Evolutionary conservation across 1,140 invertebrate species (phyloP).

Genomic region (Gerris buenoi): DNA sequence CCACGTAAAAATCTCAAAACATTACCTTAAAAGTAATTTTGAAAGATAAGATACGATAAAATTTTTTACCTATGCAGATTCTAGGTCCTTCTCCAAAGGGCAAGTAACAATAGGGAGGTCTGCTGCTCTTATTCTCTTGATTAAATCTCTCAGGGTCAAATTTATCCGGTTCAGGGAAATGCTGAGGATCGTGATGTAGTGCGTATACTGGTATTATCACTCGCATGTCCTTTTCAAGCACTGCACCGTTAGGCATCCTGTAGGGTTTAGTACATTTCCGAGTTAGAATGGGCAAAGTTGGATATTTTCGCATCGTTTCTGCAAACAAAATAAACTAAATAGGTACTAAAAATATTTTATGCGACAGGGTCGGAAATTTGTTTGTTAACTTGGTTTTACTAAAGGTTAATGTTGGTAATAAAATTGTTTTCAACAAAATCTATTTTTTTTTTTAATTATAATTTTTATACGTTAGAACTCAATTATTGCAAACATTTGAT

Average conservation of each 20-base stretch:
- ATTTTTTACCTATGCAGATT: slow-evolving; percentile 57
- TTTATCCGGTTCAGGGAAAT: slow-evolving; percentile 29
- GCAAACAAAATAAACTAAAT: too few relatives aligned
- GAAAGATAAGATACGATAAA: too few relatives aligned
- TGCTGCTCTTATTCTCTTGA: slow-evolving; percentile 19
- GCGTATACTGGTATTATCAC: slow-evolving; percentile 29
- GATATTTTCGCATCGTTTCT: slow-evolving; percentile 42
- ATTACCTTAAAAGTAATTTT: too few relatives aligned
- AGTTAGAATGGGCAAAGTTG: slow-evolving; percentile 31
- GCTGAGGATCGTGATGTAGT: slow-evolving; percentile 30
- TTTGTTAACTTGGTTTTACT: too few relatives aligned
- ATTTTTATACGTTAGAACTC: too few relatives aligned
- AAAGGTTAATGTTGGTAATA: too few relatives aligned
- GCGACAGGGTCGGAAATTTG: too few relatives aligned
- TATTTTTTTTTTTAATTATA: too few relatives aligned
- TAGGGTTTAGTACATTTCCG: slow-evolving; percentile 34
- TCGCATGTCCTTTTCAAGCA: slow-evolving; percentile 24
- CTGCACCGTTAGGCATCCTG: slow-evolving; percentile 14
- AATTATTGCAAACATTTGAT: too few relatives aligned
- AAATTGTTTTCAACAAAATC: too few relatives aligned
- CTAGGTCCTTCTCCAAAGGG: slow-evolving; percentile 64
- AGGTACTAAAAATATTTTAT: too few relatives aligned
- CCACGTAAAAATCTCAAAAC: too few relatives aligned
- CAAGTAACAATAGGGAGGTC: slow-evolving; percentile 37
- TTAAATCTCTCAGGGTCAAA: slow-evolving; percentile 31